These are phyloP conservation scores for Hozukius guyotensis DNA, from an alignment of 2,797 vertebrate species.

Conservation along the genomic window DNA sequence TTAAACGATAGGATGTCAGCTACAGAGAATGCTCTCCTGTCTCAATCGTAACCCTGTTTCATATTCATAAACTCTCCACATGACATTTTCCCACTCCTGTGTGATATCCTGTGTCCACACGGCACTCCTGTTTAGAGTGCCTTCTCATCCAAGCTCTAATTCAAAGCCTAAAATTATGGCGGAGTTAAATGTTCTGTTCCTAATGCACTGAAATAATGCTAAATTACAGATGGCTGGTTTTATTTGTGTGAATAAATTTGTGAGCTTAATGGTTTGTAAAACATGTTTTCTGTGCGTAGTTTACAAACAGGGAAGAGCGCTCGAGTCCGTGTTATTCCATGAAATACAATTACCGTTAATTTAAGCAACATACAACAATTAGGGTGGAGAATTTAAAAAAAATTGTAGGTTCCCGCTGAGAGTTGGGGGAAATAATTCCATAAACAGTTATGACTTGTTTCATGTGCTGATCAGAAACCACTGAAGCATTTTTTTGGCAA, in stretches of 20 bases:
- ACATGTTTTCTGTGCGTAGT: conserved; percentile 71
- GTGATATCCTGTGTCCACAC: conserved; percentile 69
- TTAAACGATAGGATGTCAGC: conserved; percentile 49
- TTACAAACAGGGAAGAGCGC: conserved; percentile 71
- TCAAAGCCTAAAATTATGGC: conserved; percentile 73
- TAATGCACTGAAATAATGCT: conserved; percentile 82
- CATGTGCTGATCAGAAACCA: conserved; percentile 51
- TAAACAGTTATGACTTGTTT: conserved; percentile 47
- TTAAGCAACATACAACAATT: conserved; percentile 62
- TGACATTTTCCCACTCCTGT: conserved; percentile 69
- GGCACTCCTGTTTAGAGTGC: conserved; percentile 72
- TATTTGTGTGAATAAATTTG: conserved; percentile 81
- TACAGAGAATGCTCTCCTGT: conserved; percentile 31
- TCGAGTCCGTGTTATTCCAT: conserved; percentile 66
- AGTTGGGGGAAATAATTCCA: conserved; percentile 46
- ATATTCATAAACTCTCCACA: conserved; percentile 74
- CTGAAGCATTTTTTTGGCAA: conserved; percentile 31
- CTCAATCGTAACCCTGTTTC: conserved; percentile 63
- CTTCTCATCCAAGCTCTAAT: conserved; percentile 76
- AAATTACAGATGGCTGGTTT: conserved; percentile 81
- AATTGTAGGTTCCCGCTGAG: conserved; percentile 21
- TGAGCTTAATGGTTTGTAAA: conserved; percentile 81
- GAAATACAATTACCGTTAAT: conserved; percentile 66
- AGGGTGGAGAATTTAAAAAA: conserved; percentile 42
- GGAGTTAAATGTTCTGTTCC: conserved; percentile 82